Evolutionary conservation across 2,113 vertebrate genomes (phyloP), one percentile per base, ranked within the genome.

Genomic region (Myrmophylax atrothorax): DNA sequence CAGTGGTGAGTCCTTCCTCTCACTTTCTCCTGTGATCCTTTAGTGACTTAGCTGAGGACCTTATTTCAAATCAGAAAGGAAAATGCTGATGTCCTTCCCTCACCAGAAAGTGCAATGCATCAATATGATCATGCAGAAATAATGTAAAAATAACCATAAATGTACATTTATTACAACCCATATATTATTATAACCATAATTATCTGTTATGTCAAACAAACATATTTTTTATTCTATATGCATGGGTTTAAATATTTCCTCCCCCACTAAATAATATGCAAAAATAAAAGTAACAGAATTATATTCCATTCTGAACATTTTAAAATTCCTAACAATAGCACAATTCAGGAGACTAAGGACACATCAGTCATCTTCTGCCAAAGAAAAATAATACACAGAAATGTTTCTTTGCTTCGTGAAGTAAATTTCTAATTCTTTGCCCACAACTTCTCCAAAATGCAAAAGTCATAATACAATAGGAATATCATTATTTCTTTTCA

Each of bases 311-410:
- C 89, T 95, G 75, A 97, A 87, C 55, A 87, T 90, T 29, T 83
- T 90, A 92, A 87, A 95, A 35, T 38, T 94, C 96, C 70, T 91
- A 95, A 94, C 42, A 93, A 93, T 63, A 95, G 44, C 66, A 90
- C 49, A 91, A 91, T 69, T 95, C 79, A 88, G 53, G 67, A 62
- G 85, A 96, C 23, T 4, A 1, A 93, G 83, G 74, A 47, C 77
- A 96, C 90, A 89, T 47, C 56, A 91, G 46, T 31, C 88, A 40
- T 73, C 75, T 96, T 97, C 89, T 93, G 58, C 50, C 69, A 86
- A 95, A 93, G 19, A 97, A 82, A 98, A 97, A 96, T 60, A 95
- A 82, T 9, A 94, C 37, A 67, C 42, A 66, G 49, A 49, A 91
- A 84, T 64, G 31, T 90, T 81, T 33, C 72, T 66, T 84, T 89